Evolutionary conservation across 2,888 invertebrate species (phyloP).

Genomic region (Sphaeridia pumilis): DNA sequence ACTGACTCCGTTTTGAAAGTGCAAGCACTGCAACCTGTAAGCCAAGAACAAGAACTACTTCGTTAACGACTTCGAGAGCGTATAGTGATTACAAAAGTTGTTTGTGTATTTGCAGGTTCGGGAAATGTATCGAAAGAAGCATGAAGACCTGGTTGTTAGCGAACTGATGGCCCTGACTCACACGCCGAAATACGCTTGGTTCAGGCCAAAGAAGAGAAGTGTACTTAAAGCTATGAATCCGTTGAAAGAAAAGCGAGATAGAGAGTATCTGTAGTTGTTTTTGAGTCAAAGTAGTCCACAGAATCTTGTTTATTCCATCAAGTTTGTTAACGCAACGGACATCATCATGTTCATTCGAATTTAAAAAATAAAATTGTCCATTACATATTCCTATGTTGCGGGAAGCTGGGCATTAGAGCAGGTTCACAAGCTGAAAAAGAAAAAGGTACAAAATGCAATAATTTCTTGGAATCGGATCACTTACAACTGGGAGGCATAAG

Average conservation of each 20-base stretch:
- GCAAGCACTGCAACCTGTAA: conserved; percentile 46
- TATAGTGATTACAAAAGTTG: no score
- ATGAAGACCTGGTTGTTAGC: conserved; percentile 54
- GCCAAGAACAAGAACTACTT: no score
- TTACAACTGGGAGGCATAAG: no score
- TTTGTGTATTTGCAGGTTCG: conserved; percentile 23
- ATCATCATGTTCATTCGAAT: no score
- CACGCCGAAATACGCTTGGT: conserved; percentile 75
- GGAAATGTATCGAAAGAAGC: conserved; percentile 54
- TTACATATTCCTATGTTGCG: conserved; percentile 85
- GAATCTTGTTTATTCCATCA: no score
- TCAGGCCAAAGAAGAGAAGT: conserved; percentile 46
- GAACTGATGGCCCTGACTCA: conserved; percentile 63
- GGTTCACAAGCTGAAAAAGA: conserved; percentile 71
- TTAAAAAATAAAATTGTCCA: no score
- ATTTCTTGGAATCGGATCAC: no score
- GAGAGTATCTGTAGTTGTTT: conserved; percentile 35
- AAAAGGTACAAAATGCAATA: no score
- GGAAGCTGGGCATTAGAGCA: conserved; percentile 95
- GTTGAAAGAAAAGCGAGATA: conserved; percentile 42
- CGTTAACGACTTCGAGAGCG: no score
- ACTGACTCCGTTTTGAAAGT: conserved; percentile 50
- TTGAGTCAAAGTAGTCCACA: no score
- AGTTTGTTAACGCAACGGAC: no score
- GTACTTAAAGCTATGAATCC: conserved; percentile 54